These are phyloP conservation scores for Oryctes rhinoceros DNA, from an alignment of 1,140 invertebrate species.

Conservation along the genomic window DNA sequence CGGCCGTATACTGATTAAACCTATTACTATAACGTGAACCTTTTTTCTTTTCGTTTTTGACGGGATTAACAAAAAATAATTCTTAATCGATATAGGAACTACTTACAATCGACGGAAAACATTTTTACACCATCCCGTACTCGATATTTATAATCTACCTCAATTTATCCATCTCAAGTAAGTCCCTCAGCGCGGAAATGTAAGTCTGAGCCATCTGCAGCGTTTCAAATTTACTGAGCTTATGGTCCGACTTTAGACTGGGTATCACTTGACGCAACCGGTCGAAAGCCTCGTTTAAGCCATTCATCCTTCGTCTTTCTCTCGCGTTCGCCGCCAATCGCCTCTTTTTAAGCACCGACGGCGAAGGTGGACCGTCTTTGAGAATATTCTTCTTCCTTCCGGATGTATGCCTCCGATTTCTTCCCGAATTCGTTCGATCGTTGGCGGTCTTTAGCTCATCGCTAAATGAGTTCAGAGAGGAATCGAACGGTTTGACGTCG, in stretches of 20 bases:
- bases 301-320: slow-evolving; percentile 83
- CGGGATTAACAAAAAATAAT: too few relatives aligned
- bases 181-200: slow-evolving; percentile 76
- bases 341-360: slow-evolving; percentile 69
- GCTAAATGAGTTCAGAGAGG: neutral
- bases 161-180: slow-evolving; percentile 59
- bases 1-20: too few relatives aligned
- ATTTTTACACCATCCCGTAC: too few relatives aligned
- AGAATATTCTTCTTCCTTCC: slow-evolving; percentile 46
- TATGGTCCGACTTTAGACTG: slow-evolving; percentile 76
- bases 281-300: slow-evolving; percentile 84
- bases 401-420: neutral
- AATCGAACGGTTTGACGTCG: neutral
- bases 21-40: too few relatives aligned
- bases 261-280: slow-evolving; percentile 81
- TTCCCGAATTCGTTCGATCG: neutral
- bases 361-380: slow-evolving; percentile 62
- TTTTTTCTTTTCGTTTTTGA: too few relatives aligned
- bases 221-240: slow-evolving; percentile 88
- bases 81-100: too few relatives aligned
- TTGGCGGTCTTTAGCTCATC: neutral
- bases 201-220: slow-evolving; percentile 90
- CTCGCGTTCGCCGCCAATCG: slow-evolving; percentile 80
- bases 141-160: neutral
- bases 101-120: too few relatives aligned